Conservation (phyloP, 2,797 vertebrate genomes). For the Anguilla pacifica region DNA sequence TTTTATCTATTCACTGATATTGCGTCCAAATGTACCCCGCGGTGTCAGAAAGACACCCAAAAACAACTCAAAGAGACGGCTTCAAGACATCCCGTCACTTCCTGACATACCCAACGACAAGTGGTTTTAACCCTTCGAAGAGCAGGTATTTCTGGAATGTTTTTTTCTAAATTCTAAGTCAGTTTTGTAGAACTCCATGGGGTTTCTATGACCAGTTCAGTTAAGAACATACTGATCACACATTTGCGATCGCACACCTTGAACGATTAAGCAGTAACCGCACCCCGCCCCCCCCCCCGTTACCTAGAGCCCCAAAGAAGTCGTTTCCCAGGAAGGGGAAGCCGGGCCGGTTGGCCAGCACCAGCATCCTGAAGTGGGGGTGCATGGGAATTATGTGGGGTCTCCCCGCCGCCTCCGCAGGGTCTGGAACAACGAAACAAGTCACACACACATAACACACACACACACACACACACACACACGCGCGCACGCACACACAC, state of each 20-base stretch:
- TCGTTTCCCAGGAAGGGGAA: constrained; percentile 98
- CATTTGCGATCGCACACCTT: too few relatives aligned
- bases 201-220: too few relatives aligned
- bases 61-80: too few relatives aligned
- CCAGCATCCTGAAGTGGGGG: constrained; percentile 96
- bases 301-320: constrained; percentile 96
- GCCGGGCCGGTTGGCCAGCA: constrained; percentile 93
- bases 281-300: not conserved
- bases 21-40: too few relatives aligned
- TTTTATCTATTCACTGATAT: too few relatives aligned
- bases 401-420: constrained; percentile 66
- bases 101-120: not conserved
- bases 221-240: too few relatives aligned
- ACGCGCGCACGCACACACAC: too few relatives aligned
- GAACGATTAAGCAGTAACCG: too few relatives aligned
- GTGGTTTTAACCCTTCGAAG: not conserved
- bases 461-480: not conserved
- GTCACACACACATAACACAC: constrained; percentile 3
- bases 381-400: constrained; percentile 85
- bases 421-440: constrained; percentile 69
- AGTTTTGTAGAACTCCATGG: not conserved
- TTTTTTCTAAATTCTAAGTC: too few relatives aligned
- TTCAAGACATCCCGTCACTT: not conserved
- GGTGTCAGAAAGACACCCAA: too few relatives aligned
- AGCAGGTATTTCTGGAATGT: too few relatives aligned